These are phyloP conservation scores for Zaprionus kolodkinae DNA, from an alignment of 1,140 invertebrate species.

Conservation along the genomic window DNA sequence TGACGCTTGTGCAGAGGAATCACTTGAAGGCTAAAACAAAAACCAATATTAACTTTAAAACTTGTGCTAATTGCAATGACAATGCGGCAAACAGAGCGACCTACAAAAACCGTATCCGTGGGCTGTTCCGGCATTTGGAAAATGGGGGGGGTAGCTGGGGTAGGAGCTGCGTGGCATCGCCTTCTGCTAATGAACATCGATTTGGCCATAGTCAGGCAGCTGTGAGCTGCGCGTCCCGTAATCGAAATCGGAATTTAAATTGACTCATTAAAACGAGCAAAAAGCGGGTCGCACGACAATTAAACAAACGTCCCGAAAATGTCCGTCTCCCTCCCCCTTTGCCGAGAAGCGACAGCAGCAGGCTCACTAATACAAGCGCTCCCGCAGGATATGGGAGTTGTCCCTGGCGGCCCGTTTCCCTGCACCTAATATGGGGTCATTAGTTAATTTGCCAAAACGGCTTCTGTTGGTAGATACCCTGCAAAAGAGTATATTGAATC, in stretches of 20 bases:
- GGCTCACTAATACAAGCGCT: conserved; percentile 4
- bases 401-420: not conserved
- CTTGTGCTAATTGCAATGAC: conserved; percentile 74
- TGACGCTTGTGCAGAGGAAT: conserved; percentile 34
- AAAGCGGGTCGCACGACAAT: conserved; percentile 79
- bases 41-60: conserved; percentile 72
- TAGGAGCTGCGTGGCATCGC: conserved; percentile 45
- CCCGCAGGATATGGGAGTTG: not conserved
- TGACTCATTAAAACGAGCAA: conserved; percentile 80
- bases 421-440: conserved; percentile 64
- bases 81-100: conserved; percentile 53
- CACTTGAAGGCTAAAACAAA: conserved; percentile 62
- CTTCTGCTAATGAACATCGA: conserved; percentile 79
- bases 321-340: not conserved
- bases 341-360: not conserved
- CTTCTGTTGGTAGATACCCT: conserved; percentile 54
- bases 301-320: conserved; percentile 65
- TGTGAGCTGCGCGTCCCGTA: conserved; percentile 52
- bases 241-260: conserved; percentile 82
- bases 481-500: not conserved
- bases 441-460: conserved; percentile 77
- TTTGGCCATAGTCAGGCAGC: conserved; percentile 60
- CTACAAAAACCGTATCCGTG: conserved; percentile 24
- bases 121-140: not conserved
- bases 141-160: not conserved